A percentile compares a stretch with the other conserved stretches of the same genome.
Evolutionary conservation across 2,797 vertebrate genomes (phyloP).

Genomic region (Halcyon smyrnensis): DNA sequence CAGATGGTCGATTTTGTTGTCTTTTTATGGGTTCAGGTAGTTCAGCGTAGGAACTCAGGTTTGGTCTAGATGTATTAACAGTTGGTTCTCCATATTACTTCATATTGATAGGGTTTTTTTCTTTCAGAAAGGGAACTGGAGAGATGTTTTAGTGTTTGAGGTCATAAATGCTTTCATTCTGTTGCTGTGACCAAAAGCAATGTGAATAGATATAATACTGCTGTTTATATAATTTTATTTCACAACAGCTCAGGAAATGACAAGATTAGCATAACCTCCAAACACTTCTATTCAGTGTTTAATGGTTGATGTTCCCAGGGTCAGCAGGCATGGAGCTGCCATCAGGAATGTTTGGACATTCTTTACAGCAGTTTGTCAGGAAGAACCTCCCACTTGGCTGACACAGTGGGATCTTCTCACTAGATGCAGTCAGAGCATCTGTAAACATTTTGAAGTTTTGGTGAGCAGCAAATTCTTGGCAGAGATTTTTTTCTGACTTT

Average conservation of each 20-base stretch:
- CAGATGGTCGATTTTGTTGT: neutral
- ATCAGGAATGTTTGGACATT: neutral
- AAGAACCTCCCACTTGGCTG: constrained; percentile 11
- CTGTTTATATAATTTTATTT: neutral
- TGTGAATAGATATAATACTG: neutral
- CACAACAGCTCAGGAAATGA: neutral
- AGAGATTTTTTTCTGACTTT: neutral
- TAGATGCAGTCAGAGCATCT: neutral
- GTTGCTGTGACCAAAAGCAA: neutral
- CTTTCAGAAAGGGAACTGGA: neutral
- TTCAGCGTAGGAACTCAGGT: neutral
- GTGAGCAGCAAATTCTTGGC: neutral
- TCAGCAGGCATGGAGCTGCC: neutral
- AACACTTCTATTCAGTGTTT: neutral
- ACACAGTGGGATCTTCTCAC: neutral
- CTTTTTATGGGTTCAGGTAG: neutral
- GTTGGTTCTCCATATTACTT: neutral
- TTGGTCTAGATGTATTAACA: neutral
- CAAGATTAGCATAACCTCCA: constrained; percentile 9
- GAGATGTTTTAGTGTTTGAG: neutral
- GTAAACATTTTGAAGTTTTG: neutral
- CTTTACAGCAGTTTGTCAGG: neutral
- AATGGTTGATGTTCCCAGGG: neutral
- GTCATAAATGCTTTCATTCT: neutral
- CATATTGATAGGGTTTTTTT: neutral